Base-by-base conservation (phyloP, 2,113 vertebrate species). In the Lasiurus borealis region DNA sequence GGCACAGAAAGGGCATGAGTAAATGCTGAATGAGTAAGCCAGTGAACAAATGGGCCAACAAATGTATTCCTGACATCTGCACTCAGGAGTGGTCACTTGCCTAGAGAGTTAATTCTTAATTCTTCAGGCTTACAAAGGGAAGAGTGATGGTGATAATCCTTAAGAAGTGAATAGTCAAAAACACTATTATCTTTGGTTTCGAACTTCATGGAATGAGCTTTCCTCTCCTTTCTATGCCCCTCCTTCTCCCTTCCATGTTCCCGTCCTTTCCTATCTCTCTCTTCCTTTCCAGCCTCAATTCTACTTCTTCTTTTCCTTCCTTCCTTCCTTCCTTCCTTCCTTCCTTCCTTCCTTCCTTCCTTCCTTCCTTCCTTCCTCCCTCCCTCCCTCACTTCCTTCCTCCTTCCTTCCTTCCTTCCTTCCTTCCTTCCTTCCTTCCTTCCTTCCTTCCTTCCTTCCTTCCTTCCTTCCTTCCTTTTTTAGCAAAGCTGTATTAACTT, bases 1-100 rank as follows among this genome's bases (percentile, higher is more conserved):
- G n/a, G 73, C 82, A 85, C 29, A 54, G 86, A 85, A 27, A n/a
- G 18, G 75, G 7, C 3, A 0, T 5, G 54, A 59, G 81, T 34
- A 11, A 57, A 87, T 80, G 81, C 83, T 83, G 92, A 85, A 69
- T 81, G 85, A 88, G n/a, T 59, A 88, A 88, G n/a, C 64, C 36
- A 96, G 44, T 76, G 81, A 77, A 64, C 81, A 75, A 15, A 75
- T 44, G 85, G 75, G 71, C 92, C 57, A 50, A 36, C 29, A 46
- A 71, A 71, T 16, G 76, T 15, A 11, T 13, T 44, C 27, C 76
- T 90, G 87, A 93, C 71, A 92, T 90, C 86, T 87, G 57, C 66
- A 71, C 80, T 16, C 54, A 57, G 36, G 6, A 16, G 54, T 6
- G 18, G 64, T 64, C 44, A 15, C 82, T 34, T 57, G 85, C 48